Base-by-base conservation (phyloP, 2,797 vertebrate genomes). In the Dallia pectoralis region DNA sequence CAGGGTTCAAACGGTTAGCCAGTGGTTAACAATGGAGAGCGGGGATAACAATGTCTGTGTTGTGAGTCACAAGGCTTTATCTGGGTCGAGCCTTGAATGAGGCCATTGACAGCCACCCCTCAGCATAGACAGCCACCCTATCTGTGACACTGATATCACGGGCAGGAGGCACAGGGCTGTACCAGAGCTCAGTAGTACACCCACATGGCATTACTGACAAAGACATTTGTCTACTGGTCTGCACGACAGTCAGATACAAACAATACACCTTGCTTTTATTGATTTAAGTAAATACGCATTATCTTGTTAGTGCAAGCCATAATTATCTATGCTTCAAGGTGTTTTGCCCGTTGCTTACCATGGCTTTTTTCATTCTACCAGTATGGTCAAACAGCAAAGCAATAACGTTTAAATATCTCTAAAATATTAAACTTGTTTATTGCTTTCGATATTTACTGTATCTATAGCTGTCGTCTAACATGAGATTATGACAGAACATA, bases 41-140 rank as follows among this genome's bases (percentile, higher is more conserved):
- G 72, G 73, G 82, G 76, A 91, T 84, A 89, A 91, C 85, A 77
- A 78, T 56, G 33, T 65, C 84, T 84, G 81, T 89, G 85, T 90
- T 83, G 69, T 70, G 59, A 87, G 86, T 91, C 88, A 91, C 87
- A 87, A 86, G 89, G 77, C 86, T 62, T 84, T 81, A 6, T 33
- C 77, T 85, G 76, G 75, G 63, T 69, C 67, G 64, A 80, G 79
- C 27, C 73, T 81, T 89, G 86, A 91, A 91, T 89, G 85, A 80
- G 72, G 74, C 78, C 88, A 89, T 89, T 91, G 87, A 90, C 67
- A 70, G 71, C 30, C 48, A 67, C 71, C 77, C 30, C 32, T 74
- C 22, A 19, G 40, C 49, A 16, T 44, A 32, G 59, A 76, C 78
- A 76, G 75, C 70, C 65, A 6, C 48, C 47, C 47, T 18, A 47